Evolutionary conservation across 2,113 vertebrate species (phyloP).

Genomic region (Amphiprion percula): DNA sequence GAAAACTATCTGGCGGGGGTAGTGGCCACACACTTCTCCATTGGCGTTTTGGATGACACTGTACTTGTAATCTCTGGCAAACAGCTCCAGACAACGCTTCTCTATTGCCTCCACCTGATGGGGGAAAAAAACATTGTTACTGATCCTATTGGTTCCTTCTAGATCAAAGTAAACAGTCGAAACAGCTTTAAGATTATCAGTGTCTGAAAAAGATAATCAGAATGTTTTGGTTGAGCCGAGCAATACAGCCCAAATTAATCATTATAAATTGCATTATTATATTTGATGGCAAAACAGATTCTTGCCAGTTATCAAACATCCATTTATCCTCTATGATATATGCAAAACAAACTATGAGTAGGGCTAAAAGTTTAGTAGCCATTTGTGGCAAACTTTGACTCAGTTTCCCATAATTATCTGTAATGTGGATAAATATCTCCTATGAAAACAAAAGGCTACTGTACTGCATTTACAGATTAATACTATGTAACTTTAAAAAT

Average conservation of each 20-base stretch:
- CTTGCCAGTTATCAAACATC: too few species aligned
- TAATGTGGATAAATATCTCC: too few species aligned
- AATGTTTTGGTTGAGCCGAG: background rate
- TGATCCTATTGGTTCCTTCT: background rate
- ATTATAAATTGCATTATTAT: too few species aligned
- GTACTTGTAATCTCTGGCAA: conserved; percentile 94
- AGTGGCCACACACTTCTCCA: conserved; percentile 95
- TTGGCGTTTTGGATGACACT: conserved; percentile 93
- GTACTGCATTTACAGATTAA: too few species aligned
- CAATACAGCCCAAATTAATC: background rate
- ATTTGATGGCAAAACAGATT: too few species aligned
- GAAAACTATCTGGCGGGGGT: conserved; percentile 95
- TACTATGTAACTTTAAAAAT: too few species aligned
- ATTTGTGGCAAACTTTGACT: too few species aligned
- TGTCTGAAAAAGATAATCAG: background rate
- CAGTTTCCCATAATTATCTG: too few species aligned
- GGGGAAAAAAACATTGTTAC: conserved; percentile 7
- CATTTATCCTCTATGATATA: too few species aligned
- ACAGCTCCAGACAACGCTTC: conserved; percentile 93
- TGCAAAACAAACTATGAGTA: too few species aligned
- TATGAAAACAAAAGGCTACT: too few species aligned
- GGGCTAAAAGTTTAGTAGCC: too few species aligned
- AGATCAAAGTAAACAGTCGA: background rate
- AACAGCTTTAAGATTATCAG: background rate
- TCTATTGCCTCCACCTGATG: conserved; percentile 92